These are phyloP conservation scores for Erpornis zantholeuca DNA, from an alignment of 2,113 vertebrate species.

Conservation along the genomic window DNA sequence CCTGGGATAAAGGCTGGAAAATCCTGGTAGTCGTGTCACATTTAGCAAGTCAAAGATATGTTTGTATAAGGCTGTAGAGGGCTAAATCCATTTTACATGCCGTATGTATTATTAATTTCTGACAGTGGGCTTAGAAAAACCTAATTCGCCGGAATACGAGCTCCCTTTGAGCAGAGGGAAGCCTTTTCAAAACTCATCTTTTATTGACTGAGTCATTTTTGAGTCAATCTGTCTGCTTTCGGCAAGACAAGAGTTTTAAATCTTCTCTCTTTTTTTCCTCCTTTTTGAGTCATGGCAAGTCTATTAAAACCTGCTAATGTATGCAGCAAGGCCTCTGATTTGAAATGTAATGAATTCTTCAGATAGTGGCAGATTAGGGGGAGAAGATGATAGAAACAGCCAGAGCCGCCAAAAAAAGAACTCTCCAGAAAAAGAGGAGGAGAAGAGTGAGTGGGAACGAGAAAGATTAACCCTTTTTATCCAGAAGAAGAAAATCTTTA, in stretches of 20 bases:
- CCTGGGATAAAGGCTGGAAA: conserved; percentile 35
- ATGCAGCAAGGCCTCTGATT: conserved; percentile 47
- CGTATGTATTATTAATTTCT: conserved; percentile 66
- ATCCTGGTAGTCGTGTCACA: conserved; percentile 41
- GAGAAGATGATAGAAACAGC: conserved; percentile 39
- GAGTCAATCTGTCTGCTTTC: conserved; percentile 76
- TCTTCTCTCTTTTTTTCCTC: conserved; percentile 58
- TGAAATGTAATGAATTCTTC: conserved; percentile 68
- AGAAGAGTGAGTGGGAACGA: background rate
- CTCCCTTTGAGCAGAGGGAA: conserved; percentile 61
- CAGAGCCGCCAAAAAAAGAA: conserved; percentile 14
- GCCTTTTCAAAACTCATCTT: conserved; percentile 74
- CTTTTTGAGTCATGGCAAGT: conserved; percentile 63
- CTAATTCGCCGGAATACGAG: conserved; percentile 62
- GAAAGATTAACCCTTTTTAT: conserved; percentile 25
- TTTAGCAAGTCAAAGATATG: conserved; percentile 62
- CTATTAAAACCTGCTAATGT: conserved; percentile 71
- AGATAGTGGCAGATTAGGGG: conserved; percentile 54
- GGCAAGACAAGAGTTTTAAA: conserved; percentile 75
- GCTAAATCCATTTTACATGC: conserved; percentile 60
- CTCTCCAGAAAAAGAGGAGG: conserved; percentile 35
- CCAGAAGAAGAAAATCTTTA: background rate
- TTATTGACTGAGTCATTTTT: conserved; percentile 76
- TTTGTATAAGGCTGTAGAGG: conserved; percentile 58
- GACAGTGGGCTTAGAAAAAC: conserved; percentile 67